Conservation (phyloP, 2,888 invertebrate species). For the Craniophora ligustri region DNA sequence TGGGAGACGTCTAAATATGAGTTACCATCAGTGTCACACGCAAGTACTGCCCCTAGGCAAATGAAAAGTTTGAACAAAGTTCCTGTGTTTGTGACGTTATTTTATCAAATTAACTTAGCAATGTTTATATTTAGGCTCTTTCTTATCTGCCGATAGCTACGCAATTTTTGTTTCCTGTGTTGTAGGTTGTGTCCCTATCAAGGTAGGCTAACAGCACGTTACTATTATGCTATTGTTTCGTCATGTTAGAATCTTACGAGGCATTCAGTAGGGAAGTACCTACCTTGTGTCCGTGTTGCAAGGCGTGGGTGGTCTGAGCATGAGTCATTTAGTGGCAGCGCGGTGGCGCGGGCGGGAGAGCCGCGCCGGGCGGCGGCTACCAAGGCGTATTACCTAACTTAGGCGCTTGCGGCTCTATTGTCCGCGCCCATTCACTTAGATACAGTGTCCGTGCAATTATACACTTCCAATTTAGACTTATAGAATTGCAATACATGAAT, state of each 20-base stretch:
- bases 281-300: slow-evolving; percentile 32
- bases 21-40: too few relatives aligned
- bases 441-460: slow-evolving; percentile 48
- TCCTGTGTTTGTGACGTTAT: too few relatives aligned
- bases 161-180: not conserved
- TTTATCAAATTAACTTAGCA: too few relatives aligned
- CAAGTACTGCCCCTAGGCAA: too few relatives aligned
- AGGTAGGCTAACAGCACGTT: slow-evolving; percentile 13
- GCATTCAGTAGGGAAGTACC: slow-evolving; percentile 38
- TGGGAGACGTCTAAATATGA: too few relatives aligned
- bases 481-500: slow-evolving; percentile 32
- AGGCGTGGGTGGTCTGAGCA: slow-evolving; percentile 63
- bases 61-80: too few relatives aligned
- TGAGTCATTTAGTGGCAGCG: slow-evolving; percentile 44
- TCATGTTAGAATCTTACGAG: slow-evolving; percentile 12
- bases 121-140: too few relatives aligned
- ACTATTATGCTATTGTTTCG: slow-evolving; percentile 30
- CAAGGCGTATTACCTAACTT: too few relatives aligned
- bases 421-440: slow-evolving; percentile 74
- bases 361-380: too few relatives aligned
- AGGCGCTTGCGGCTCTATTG: slow-evolving; percentile 65
- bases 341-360: slow-evolving; percentile 49
- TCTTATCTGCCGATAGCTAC: not conserved
- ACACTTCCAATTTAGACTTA: too few relatives aligned
- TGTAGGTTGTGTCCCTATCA: not conserved